These are phyloP conservation scores for Neelides sp. DNA, from an alignment of 1,140 invertebrate genomes.

Conservation along the genomic window DNA sequence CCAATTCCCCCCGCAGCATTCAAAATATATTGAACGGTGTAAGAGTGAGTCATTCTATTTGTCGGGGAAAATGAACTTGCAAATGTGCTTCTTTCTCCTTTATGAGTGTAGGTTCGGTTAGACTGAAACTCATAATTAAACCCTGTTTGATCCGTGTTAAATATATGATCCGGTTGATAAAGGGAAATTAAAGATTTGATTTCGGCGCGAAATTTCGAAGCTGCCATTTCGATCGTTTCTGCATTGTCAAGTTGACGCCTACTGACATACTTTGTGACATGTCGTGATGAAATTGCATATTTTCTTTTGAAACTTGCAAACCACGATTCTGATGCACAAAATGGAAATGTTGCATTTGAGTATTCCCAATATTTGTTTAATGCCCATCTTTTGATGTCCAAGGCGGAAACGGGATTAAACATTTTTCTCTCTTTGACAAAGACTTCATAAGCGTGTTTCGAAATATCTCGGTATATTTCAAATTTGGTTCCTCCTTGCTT, in stretches of 20 bases:
- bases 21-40: slow-evolving; percentile 11
- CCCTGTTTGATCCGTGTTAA: slow-evolving; percentile 11
- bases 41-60: slow-evolving; percentile 4
- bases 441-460: too few relatives aligned
- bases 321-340: neutral
- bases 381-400: neutral
- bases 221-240: neutral
- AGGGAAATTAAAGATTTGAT: neutral
- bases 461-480: too few relatives aligned
- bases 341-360: neutral
- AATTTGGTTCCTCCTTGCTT: too few relatives aligned
- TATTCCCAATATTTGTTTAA: neutral
- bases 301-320: slow-evolving; percentile 1
- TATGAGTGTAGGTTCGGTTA: neutral
- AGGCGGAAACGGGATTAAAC: neutral
- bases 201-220: neutral
- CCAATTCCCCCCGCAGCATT: neutral
- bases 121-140: slow-evolving; percentile 1
- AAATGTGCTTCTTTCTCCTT: neutral
- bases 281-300: slow-evolving; percentile 1
- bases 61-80: neutral
- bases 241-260: neutral
- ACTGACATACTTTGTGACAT: slow-evolving; percentile 3
- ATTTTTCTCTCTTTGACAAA: neutral
- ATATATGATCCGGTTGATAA: neutral